Conservation (phyloP, 2,113 vertebrate species). For the Eclectus roratus region DNA sequence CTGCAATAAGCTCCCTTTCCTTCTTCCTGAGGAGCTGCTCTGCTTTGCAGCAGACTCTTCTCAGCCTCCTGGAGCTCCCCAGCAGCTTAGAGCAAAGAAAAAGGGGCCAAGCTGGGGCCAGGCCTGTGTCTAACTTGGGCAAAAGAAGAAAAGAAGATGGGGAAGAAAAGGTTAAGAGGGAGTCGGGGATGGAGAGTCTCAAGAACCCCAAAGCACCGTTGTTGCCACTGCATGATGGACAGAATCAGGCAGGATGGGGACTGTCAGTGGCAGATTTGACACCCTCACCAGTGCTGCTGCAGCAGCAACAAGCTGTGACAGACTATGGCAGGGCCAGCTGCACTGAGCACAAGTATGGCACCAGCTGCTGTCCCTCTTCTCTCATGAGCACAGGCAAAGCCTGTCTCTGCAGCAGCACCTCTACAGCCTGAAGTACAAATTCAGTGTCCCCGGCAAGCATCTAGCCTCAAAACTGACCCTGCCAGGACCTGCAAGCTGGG, state of each 20-base stretch:
- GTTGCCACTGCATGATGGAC: background rate
- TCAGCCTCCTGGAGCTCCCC: background rate
- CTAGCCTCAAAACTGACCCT: background rate
- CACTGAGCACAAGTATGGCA: background rate
- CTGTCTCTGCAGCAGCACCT: background rate
- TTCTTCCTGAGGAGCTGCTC: background rate
- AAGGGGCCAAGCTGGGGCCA: background rate
- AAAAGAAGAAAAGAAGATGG: background rate
- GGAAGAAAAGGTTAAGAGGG: background rate
- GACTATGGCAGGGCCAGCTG: background rate
- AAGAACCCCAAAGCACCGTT: background rate
- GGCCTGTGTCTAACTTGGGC: background rate
- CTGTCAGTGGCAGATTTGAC: background rate
- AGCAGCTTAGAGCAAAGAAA: background rate
- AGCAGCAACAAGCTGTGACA: background rate
- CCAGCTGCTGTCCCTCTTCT: rapidly evolving
- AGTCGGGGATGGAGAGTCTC: background rate
- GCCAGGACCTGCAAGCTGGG: background rate
- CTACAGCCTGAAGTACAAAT: background rate
- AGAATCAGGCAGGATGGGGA: background rate
- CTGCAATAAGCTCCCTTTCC: background rate
- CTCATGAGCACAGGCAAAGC: background rate
- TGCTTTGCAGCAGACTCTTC: background rate
- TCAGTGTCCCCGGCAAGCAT: background rate
- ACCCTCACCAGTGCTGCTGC: background rate